These are phyloP conservation scores for Euspilapteryx auroguttella DNA, from an alignment of 2,888 invertebrate species.

Conservation along the genomic window DNA sequence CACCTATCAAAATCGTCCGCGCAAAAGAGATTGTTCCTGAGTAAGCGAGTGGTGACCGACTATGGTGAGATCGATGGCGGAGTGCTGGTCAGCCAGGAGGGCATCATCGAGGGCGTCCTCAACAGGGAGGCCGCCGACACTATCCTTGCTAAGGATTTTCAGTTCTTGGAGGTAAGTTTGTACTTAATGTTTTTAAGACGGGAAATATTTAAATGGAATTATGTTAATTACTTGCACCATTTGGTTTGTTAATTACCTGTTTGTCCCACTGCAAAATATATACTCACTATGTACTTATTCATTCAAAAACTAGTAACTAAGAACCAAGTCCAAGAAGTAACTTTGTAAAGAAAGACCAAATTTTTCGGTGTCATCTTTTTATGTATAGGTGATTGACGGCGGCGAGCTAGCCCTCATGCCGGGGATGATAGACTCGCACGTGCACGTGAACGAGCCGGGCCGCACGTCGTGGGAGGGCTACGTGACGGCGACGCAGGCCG, in stretches of 20 bases:
- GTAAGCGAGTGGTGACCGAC: constrained; percentile 49
- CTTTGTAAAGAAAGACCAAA: too few species aligned
- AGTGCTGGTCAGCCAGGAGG: constrained; percentile 58
- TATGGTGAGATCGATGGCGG: constrained; percentile 57
- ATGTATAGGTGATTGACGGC: constrained; percentile 38
- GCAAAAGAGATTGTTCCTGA: constrained; percentile 29
- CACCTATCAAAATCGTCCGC: too few species aligned
- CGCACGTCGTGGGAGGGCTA: constrained; percentile 75
- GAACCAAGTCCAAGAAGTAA: too few species aligned
- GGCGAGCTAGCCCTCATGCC: constrained; percentile 60
- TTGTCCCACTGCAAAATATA: too few species aligned
- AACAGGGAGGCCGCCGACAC: constrained; percentile 36
- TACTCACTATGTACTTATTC: too few species aligned
- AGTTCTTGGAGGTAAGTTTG: constrained; percentile 29
- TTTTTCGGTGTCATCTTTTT: too few species aligned
- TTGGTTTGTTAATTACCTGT: too few species aligned
- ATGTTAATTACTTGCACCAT: too few species aligned
- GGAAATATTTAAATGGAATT: too few species aligned
- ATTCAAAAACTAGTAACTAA: too few species aligned
- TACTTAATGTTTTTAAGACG: too few species aligned
- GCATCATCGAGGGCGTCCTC: constrained; percentile 58
- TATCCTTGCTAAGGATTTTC: constrained; percentile 27
- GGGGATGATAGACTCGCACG: constrained; percentile 72
- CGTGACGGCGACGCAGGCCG: constrained; percentile 68
- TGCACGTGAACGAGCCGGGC: constrained; percentile 75